Conservation (phyloP, 2,113 vertebrate species). For the Tragulus kanchil region DNA sequence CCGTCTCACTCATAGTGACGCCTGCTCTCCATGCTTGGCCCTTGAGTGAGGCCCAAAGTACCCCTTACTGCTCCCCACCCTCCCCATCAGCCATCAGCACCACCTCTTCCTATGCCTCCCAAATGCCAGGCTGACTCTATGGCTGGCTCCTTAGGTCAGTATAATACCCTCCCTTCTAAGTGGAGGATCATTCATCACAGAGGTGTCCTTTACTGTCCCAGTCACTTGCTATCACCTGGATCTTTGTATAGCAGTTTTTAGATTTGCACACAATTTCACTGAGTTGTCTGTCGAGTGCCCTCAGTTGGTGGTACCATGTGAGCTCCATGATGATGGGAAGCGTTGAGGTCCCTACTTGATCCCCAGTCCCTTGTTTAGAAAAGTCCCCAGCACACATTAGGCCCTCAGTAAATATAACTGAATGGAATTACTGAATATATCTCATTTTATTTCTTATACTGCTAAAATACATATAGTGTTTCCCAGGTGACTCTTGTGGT, state of each 20-base stretch:
- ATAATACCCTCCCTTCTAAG: not conserved
- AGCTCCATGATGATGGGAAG: not conserved
- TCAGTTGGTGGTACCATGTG: too few relatives aligned
- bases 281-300: too few relatives aligned
- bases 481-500: not conserved
- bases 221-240: too few relatives aligned
- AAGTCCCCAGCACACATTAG: not conserved
- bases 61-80: fast-evolving
- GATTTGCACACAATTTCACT: not conserved
- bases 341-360: not conserved
- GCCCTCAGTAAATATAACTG: not conserved
- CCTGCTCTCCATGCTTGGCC: fast-evolving
- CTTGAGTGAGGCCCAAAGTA: too few relatives aligned
- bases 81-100: not conserved
- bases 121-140: not conserved
- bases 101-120: not conserved
- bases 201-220: not conserved
- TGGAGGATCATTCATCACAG: not conserved
- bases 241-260: not conserved
- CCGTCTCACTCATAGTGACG: fast-evolving
- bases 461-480: not conserved
- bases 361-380: not conserved
- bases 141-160: not conserved
- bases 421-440: not conserved
- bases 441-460: not conserved